phyloP scores from a whole-genome alignment of 1,140 invertebrate species.

The Globodera ellingtonae region DNA sequence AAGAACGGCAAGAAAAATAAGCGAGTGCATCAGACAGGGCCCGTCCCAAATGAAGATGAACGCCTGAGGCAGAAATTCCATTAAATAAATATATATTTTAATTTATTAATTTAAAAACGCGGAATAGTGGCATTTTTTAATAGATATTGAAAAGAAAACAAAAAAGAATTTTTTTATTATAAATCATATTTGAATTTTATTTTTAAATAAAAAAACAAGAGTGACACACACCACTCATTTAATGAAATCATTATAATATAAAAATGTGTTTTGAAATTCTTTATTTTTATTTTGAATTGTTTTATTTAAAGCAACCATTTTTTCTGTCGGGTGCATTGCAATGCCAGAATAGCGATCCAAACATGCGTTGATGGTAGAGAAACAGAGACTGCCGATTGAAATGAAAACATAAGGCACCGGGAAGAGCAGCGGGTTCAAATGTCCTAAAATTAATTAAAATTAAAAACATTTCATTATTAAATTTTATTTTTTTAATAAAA shows the following conservation, averaged over 20 bases:
- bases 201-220: no score
- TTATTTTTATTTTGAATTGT: not conserved
- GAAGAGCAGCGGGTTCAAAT: conserved; percentile 40
- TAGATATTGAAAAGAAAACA: no score
- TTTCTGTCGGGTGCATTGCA: conserved; percentile 51
- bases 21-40: conserved; percentile 31
- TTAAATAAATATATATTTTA: not conserved
- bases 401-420: conserved; percentile 36
- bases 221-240: no score
- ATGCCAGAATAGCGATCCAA: conserved; percentile 45
- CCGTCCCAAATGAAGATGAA: conserved; percentile 47
- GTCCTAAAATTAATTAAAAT: not conserved
- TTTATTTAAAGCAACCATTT: conserved; percentile 31
- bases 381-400: conserved; percentile 8
- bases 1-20: conserved; percentile 18
- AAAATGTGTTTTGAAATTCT: no score
- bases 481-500: no score
- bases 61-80: not conserved
- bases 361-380: conserved; percentile 14
- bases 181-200: no score
- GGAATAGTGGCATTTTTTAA: not conserved
- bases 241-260: no score
- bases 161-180: no score
- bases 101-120: not conserved
- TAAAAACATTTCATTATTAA: no score